A percentile compares a stretch with the other conserved stretches of the same genome.
Conservation (phyloP, 1,140 invertebrate genomes). For the Metopolophium dirhodum region DNA sequence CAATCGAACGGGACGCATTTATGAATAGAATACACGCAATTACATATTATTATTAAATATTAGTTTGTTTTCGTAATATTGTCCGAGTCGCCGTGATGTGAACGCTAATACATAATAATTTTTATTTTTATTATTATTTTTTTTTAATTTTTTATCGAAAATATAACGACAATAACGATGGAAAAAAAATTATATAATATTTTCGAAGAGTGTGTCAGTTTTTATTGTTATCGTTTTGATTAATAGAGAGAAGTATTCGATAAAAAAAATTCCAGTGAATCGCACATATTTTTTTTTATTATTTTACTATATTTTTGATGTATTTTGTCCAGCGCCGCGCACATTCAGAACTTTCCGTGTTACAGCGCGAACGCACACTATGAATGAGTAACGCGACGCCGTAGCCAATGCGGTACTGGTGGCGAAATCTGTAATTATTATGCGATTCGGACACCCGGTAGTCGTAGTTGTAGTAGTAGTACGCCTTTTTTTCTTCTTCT, state of each 20-base stretch:
- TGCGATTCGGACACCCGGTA: not conserved
- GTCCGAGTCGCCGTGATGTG: not conserved
- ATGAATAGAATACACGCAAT: not conserved
- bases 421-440: slow-evolving; percentile 16
- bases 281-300: not conserved
- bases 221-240: not conserved
- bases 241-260: not conserved
- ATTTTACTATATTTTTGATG: not conserved
- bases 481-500: slow-evolving; percentile 23
- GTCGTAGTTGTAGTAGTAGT: not conserved
- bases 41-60: not conserved
- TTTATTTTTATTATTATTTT: not conserved
- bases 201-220: not conserved
- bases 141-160: not conserved
- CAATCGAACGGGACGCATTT: not conserved
- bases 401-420: slow-evolving; percentile 41
- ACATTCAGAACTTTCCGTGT: slow-evolving; percentile 46
- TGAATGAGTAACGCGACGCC: slow-evolving; percentile 50
- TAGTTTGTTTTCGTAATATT: not conserved
- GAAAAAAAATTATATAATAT: not conserved
- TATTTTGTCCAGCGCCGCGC: slow-evolving; percentile 27
- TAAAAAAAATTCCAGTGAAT: not conserved
- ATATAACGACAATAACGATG: not conserved
- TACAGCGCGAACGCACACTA: slow-evolving; percentile 45
- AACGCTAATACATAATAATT: not conserved